Percentiles rank a stretch among this genome's conserved stretches.
Conservation (phyloP, 2,797 vertebrate genomes). For the Pseudochaenichthys georgianus region DNA sequence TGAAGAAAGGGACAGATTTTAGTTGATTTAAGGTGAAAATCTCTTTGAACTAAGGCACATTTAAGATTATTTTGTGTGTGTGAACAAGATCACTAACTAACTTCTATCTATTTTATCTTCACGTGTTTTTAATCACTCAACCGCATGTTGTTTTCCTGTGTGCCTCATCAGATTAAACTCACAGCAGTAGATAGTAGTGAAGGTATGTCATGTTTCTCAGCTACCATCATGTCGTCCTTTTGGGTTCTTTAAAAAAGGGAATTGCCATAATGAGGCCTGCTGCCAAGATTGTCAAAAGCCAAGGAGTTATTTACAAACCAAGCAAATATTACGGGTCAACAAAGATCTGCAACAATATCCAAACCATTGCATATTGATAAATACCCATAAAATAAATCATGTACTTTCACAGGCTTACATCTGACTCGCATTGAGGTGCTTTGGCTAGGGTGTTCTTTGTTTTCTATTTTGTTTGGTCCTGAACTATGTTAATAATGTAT, state of each 20-base stretch:
- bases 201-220: constrained; percentile 2
- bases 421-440: neutral
- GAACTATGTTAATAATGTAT: constrained; percentile 24
- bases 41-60: neutral
- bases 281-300: neutral
- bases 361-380: neutral
- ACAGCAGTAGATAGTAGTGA: neutral
- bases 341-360: neutral
- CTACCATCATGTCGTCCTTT: neutral
- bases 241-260: neutral
- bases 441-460: constrained; percentile 22
- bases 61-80: neutral
- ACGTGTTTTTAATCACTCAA: neutral
- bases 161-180: constrained; percentile 13
- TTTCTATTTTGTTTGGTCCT: constrained; percentile 2
- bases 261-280: neutral
- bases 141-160: neutral
- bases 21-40: neutral
- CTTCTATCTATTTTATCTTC: neutral
- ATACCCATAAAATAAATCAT: neutral
- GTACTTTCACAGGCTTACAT: neutral
- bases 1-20: neutral
- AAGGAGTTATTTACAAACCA: neutral
- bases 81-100: neutral
- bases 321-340: neutral